Evolutionary conservation across 1,140 invertebrate genomes (phyloP).

Genomic region (Drosophila tropicalis): DNA sequence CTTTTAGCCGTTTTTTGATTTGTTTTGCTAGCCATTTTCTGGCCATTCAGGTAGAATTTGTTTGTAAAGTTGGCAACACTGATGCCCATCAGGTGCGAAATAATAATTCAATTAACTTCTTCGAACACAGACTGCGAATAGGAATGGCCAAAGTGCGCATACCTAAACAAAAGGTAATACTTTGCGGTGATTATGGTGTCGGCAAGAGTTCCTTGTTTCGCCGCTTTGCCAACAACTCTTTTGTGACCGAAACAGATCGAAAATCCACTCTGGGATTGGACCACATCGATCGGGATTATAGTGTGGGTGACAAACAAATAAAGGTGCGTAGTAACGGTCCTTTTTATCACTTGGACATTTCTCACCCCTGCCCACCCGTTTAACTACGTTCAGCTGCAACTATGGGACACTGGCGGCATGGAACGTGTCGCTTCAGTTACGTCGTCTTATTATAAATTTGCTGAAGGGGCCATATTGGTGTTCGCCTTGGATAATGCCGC

Average conservation of each 20-base stretch:
- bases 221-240: conserved; percentile 94
- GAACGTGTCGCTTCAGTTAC: conserved; percentile 96
- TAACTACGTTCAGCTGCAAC: conserved; percentile 87
- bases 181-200: conserved; percentile 97
- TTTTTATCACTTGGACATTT: conserved; percentile 30
- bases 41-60: not conserved
- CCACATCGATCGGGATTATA: conserved; percentile 92
- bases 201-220: conserved; percentile 97
- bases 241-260: conserved; percentile 90
- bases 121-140: conserved; percentile 17
- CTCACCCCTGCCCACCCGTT: not conserved
- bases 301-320: conserved; percentile 89
- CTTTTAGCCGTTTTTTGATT: not conserved
- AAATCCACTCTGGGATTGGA: conserved; percentile 96
- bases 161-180: conserved; percentile 96
- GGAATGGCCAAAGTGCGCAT: conserved; percentile 91
- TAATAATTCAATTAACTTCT: conserved; percentile 64
- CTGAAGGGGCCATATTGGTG: conserved; percentile 94
- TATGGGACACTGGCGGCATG: conserved; percentile 98
- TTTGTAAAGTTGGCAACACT: conserved; percentile 1
- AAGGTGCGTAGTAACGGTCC: conserved; percentile 85
- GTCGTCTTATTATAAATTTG: conserved; percentile 96
- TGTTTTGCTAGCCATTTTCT: not conserved
- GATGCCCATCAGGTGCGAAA: conserved; percentile 31
- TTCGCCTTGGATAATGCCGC: conserved; percentile 95